These are phyloP conservation scores for Dinomys branickii DNA, from an alignment of 2,113 vertebrate genomes.

Conservation along the genomic window DNA sequence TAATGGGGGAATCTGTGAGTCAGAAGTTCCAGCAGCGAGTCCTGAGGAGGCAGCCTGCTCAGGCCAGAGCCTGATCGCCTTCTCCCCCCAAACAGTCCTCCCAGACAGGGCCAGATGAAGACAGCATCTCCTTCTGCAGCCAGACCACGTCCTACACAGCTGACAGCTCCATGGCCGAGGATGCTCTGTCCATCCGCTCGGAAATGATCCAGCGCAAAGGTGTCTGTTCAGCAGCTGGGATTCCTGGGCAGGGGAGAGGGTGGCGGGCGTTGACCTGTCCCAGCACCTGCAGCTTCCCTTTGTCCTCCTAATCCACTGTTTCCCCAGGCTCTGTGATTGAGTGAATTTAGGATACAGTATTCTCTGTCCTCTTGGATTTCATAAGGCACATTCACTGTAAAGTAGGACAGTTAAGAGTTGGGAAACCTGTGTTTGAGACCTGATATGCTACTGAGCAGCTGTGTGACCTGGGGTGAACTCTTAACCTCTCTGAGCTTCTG, in stretches of 20 bases:
- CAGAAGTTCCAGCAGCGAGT: not conserved
- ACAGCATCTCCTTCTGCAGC: constrained; percentile 87
- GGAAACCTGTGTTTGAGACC: not conserved
- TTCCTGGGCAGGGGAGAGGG: fast-evolving
- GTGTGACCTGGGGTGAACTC: constrained; percentile 15
- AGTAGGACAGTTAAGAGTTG: not conserved
- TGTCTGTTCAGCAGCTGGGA: not conserved
- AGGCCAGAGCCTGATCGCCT: not conserved
- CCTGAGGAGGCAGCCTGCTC: not conserved
- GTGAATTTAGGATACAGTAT: constrained; percentile 19
- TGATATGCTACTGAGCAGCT: not conserved
- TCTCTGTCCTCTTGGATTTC: constrained; percentile 8
- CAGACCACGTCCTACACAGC: constrained; percentile 84
- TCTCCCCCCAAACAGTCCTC: constrained; percentile 84
- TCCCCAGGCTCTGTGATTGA: not conserved
- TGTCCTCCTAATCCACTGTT: not conserved
- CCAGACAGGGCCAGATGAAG: constrained; percentile 85
- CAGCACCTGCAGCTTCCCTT: not conserved
- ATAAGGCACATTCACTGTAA: not conserved
- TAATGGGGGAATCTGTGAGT: not conserved
- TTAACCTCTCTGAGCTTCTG: constrained; percentile 2
- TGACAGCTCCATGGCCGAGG: constrained; percentile 84
- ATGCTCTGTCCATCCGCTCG: constrained; percentile 87
- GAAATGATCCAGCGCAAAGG: constrained; percentile 91
- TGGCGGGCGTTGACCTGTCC: not conserved